Evolutionary conservation across 2,888 invertebrate genomes (phyloP), one percentile per base, ranked within the genome.

Genomic region (Dryadula phaetusa): DNA sequence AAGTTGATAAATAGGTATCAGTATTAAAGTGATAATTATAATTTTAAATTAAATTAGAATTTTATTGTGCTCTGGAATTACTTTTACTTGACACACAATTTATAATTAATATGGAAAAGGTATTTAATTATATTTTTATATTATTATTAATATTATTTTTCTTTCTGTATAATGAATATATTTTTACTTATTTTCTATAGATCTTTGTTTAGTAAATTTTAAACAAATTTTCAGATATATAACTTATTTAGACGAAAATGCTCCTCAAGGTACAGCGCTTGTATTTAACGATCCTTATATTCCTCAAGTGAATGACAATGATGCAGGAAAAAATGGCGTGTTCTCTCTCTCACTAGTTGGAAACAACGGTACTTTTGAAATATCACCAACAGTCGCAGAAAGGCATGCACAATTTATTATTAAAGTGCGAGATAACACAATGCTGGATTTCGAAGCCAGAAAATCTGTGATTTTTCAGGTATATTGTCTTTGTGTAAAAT

Each of bases 281-380:
- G 93, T 93, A 44, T 96, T 96, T 82, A 90, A 91, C 70, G 96
- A 96, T 75, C 95, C 95, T 0, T 96, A 96, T 83, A 93, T 94
- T 65, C 94, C 96, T 2, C 94, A 94, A 85, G 95, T 96, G 7
- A 95, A 94, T 72, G 96, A 96, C 80, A 96, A 96, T 78, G 96
- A 96, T 77, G 94, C 95, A 70, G 96, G 96, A n/a, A 96, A 96
- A 81, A 96, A 96, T 76, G 97, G 97, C 6, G 96, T 97, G 7
- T 97, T 98, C 81, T 95, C 97, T 0, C 88, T 98, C 34, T 94
- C 95, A 42, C 86, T 98, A 72, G 93, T 95, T 14, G 96, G 96
- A 68, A 97, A 97, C 82, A 97, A 97, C 82, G 97, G 96, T 40
- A 97, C 97, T 3, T 99, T 99, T 81, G 97, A 98, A 84, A 95